These are phyloP conservation scores for Uria aalge DNA, from an alignment of 2,113 vertebrate genomes.

Conservation along the genomic window DNA sequence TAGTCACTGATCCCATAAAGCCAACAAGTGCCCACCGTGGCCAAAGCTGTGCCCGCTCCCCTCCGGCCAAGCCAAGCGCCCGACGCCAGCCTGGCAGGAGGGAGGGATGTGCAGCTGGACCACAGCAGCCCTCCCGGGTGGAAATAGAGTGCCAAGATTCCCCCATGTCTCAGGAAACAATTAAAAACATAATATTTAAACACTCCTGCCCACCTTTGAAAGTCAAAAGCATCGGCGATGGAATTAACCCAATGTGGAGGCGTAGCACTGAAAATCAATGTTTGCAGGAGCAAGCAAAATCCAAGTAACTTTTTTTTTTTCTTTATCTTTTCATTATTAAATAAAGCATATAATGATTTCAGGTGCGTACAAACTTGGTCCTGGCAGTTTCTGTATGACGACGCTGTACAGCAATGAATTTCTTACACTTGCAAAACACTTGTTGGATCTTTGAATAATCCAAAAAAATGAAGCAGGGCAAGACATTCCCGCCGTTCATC, in stretches of 20 bases:
- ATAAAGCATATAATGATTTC: not conserved
- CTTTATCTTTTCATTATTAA: not conserved
- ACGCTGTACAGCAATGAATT: not conserved
- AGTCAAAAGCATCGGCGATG: not conserved
- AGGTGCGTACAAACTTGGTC: not conserved
- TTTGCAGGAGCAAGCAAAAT: not conserved
- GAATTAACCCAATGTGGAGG: not conserved
- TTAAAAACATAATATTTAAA: not conserved
- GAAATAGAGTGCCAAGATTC: not conserved
- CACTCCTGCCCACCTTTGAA: not conserved
- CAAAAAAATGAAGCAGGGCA: slow-evolving; percentile 28
- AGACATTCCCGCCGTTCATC: not conserved
- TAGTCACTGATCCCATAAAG: not conserved
- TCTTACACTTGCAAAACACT: not conserved
- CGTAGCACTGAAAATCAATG: not conserved
- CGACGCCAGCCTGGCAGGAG: not conserved
- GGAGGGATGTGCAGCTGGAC: fast-evolving
- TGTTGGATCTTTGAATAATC: slow-evolving; percentile 30
- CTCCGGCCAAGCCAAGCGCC: not conserved
- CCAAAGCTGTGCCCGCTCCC: not conserved
- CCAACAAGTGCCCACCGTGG: not conserved
- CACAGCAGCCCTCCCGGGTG: not conserved
- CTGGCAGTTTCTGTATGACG: not conserved
- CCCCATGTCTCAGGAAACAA: not conserved
- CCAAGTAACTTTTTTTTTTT: not conserved